These are phyloP conservation scores for Tanytarsus gracilentus DNA, from an alignment of 2,888 invertebrate genomes.

Conservation along the genomic window DNA sequence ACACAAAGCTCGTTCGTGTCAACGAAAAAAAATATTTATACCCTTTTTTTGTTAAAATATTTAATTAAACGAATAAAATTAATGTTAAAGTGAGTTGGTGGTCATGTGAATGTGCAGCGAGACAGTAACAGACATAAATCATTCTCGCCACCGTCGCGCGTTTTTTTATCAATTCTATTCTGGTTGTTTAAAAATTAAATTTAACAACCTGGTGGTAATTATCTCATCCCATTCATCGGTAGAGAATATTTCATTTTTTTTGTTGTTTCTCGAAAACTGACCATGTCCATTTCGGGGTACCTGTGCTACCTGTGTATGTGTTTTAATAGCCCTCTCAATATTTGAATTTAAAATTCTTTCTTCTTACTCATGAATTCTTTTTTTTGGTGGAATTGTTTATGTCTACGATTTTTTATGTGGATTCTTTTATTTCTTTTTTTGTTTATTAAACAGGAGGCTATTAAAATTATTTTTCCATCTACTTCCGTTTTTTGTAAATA, in stretches of 20 bases:
- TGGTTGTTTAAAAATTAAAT: constrained; percentile 7
- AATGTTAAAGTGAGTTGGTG: constrained; percentile 4
- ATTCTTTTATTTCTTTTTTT: background rate
- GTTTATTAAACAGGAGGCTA: background rate
- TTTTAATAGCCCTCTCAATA: background rate
- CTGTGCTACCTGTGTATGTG: too few species aligned
- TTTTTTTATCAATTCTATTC: constrained; percentile 17
- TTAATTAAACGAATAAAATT: constrained; percentile 17
- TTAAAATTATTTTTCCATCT: background rate
- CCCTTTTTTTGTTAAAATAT: constrained; percentile 18
- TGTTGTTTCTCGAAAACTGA: too few species aligned
- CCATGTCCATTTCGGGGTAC: too few species aligned
- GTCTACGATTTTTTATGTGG: too few species aligned
- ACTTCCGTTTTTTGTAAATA: constrained; percentile 3
- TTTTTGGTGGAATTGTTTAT: too few species aligned
- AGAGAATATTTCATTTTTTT: background rate
- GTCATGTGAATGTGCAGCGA: background rate
- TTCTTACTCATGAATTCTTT: too few species aligned
- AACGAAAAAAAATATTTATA: background rate
- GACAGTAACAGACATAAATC: constrained; percentile 2
- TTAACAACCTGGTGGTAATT: constrained; percentile 20
- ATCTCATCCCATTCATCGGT: constrained; percentile 7
- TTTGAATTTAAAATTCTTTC: too few species aligned
- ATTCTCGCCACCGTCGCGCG: background rate
- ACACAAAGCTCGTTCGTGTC: background rate